Percentiles rank a stretch among this genome's conserved stretches.
These are phyloP conservation scores for Otolemur garnettii DNA, from an alignment of 2,113 vertebrate species.

Conservation along the genomic window DNA sequence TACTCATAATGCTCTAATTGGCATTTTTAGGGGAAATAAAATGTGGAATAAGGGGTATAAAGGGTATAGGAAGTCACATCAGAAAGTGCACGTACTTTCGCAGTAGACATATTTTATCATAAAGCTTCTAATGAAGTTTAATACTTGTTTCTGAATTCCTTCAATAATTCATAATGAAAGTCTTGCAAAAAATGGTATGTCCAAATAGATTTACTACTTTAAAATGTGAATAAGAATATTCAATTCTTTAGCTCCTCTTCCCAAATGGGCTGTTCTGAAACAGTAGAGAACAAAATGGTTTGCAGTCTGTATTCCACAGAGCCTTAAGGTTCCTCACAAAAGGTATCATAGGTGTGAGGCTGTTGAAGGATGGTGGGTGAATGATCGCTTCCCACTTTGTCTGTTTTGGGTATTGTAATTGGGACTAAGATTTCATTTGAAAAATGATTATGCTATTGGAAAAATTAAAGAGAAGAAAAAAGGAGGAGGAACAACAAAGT, in stretches of 20 bases:
- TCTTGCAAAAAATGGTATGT: constrained; percentile 36
- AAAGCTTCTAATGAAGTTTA: constrained; percentile 37
- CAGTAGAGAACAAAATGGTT: not conserved
- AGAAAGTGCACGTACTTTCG: not conserved
- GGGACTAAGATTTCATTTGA: not conserved
- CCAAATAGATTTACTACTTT: constrained; percentile 48
- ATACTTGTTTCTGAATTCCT: constrained; percentile 20
- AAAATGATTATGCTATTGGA: not conserved
- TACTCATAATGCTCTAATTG: not conserved
- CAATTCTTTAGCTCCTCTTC: not conserved
- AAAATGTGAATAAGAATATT: constrained; percentile 41
- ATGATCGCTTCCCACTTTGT: not conserved
- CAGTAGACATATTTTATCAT: constrained; percentile 37
- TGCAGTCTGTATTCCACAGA: not conserved
- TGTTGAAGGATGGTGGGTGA: not conserved
- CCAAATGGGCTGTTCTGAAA: not conserved
- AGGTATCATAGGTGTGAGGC: not conserved
- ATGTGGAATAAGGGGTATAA: not conserved
- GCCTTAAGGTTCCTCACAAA: not conserved
- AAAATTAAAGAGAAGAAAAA: not conserved
- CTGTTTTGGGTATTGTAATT: not conserved
- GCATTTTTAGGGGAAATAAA: constrained; percentile 31
- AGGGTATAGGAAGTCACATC: not conserved
- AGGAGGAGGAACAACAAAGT: not conserved
- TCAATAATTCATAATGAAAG: constrained; percentile 52